Conservation (phyloP, 2,888 invertebrate genomes). For the Arrhopalites spinosus region DNA sequence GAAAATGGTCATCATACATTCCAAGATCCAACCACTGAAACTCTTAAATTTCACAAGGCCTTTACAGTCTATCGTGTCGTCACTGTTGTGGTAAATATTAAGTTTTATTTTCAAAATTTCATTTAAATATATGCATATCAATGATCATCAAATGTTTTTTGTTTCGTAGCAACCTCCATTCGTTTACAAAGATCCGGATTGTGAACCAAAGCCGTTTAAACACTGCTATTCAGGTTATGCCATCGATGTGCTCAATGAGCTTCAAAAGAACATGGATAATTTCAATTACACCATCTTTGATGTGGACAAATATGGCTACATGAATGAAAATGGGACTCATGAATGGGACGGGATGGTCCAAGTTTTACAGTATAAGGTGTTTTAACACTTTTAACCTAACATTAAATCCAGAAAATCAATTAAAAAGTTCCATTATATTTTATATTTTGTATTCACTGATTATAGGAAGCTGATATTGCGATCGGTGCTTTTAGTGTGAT, state of each 20-base stretch:
- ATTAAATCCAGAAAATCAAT: no score
- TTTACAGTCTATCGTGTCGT: slow-evolving; percentile 15
- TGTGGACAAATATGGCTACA: slow-evolving; percentile 77
- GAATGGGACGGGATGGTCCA: slow-evolving; percentile 85
- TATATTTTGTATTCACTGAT: neutral
- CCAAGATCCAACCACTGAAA: neutral
- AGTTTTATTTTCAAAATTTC: no score
- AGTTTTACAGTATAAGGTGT: slow-evolving; percentile 74
- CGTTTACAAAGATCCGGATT: slow-evolving; percentile 68
- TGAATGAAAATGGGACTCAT: slow-evolving; percentile 74
- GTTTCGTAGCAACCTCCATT: slow-evolving; percentile 77
- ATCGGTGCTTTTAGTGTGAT: slow-evolving; percentile 93
- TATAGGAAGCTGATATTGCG: slow-evolving; percentile 84
- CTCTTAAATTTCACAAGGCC: neutral
- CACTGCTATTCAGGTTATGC: slow-evolving; percentile 64
- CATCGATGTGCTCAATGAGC: slow-evolving; percentile 88
- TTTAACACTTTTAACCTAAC: neutral
- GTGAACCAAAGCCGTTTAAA: slow-evolving; percentile 58
- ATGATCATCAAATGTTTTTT: neutral
- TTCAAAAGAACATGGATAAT: slow-evolving; percentile 70
- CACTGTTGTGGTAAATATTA: slow-evolving; percentile 33
- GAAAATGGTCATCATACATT: neutral
- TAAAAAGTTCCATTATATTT: no score
- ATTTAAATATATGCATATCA: neutral
- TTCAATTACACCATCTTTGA: slow-evolving; percentile 85